phyloP scores from a whole-genome alignment of 1,140 invertebrate species.

The Calephelis nemesis region DNA sequence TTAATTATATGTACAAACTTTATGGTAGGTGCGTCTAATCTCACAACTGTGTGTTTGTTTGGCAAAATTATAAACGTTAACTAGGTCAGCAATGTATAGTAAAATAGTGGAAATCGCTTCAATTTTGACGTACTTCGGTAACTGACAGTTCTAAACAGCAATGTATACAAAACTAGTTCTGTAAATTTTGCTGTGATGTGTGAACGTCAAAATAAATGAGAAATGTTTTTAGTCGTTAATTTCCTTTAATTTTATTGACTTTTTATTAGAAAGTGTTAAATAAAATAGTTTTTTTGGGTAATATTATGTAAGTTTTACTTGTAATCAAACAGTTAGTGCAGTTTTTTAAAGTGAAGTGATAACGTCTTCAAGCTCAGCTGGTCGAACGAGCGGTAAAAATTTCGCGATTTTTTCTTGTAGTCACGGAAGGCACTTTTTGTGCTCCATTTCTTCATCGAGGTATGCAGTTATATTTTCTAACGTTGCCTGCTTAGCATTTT shows the following conservation, averaged over 20 bases:
- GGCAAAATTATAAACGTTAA: not conserved
- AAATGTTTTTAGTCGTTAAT: slow-evolving; percentile 20
- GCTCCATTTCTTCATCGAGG: slow-evolving; percentile 68
- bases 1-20: too few species aligned
- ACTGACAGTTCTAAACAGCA: slow-evolving; percentile 11
- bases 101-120: not conserved
- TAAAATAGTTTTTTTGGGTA: not conserved
- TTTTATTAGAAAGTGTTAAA: not conserved
- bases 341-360: slow-evolving; percentile 54
- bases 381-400: slow-evolving; percentile 73
- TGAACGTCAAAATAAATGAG: slow-evolving; percentile 21
- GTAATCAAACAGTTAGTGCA: slow-evolving; percentile 4
- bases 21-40: too few species aligned
- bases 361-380: slow-evolving; percentile 76
- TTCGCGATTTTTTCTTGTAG: slow-evolving; percentile 68
- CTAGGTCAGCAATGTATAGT: not conserved
- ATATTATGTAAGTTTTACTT: not conserved
- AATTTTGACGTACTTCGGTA: not conserved
- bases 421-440: slow-evolving; percentile 65
- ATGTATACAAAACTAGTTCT: slow-evolving; percentile 35
- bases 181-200: slow-evolving; percentile 37
- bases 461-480: slow-evolving; percentile 65
- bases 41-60: not conserved
- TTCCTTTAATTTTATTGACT: slow-evolving; percentile 13
- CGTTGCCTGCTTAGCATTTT: slow-evolving; percentile 16